phyloP scores from a whole-genome alignment of 2,113 vertebrate species.

The Phrynosoma blainvillii region DNA sequence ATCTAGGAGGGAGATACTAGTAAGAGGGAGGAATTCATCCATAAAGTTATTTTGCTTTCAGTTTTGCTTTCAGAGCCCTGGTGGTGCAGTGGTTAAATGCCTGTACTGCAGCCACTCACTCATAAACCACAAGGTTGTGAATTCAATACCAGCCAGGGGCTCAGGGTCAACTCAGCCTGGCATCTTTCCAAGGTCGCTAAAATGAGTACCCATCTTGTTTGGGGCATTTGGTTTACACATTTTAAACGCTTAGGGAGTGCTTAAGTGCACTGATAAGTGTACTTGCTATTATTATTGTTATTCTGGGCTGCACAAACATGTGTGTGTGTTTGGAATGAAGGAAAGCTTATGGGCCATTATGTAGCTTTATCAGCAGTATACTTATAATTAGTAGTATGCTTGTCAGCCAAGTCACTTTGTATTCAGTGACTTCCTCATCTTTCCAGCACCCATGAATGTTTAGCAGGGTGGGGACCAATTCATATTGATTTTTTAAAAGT shows the following conservation, averaged over 20 bases:
- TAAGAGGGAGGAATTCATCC: background rate
- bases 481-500: conserved; percentile 61
- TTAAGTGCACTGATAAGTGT: no score
- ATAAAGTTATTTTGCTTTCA: background rate
- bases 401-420: conserved; percentile 48
- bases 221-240: no score
- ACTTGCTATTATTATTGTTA: background rate
- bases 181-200: no score
- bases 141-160: no score
- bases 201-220: no score
- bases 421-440: conserved; percentile 41
- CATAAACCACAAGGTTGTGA: no score
- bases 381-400: conserved; percentile 4
- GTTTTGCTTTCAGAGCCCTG: no score
- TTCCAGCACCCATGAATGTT: conserved; percentile 62
- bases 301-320: rapidly evolving
- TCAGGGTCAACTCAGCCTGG: no score
- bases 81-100: no score
- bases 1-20: background rate
- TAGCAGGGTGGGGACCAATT: conserved; percentile 34
- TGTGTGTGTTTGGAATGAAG: background rate
- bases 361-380: background rate
- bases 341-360: background rate
- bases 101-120: no score
- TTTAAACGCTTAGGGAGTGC: no score